Evolutionary conservation across 2,113 vertebrate species (phyloP), one percentile per base, ranked within the genome.

Genomic region (Amia ocellicauda): DNA sequence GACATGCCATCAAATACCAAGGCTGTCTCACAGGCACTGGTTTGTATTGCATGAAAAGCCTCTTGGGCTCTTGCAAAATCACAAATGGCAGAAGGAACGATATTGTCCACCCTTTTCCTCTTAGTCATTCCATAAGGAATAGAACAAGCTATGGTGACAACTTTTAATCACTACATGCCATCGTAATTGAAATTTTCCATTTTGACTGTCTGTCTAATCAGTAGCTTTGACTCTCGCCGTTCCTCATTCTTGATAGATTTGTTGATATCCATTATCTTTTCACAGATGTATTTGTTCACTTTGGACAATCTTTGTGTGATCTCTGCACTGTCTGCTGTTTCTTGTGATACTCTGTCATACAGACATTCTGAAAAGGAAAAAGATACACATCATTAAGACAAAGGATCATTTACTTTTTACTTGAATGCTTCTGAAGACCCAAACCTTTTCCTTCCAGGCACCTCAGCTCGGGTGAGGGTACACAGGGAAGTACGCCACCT

Each of bases 201-300:
- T 78, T 91, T 91, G 73, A 91, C 87, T 22, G 89, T 89, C 79
- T 91, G 89, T 79, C 86, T 84, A 76, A 91, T 89, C 61, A 91
- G 87, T 67, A 91, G 86, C 86, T 98, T 98, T 81, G 96, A 96
- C 85, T 99, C 96, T 78, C 95, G 92, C 68, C 94, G 89, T 87
- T 98, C 95, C 91, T 99, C 95, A 55, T 99, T 98, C 93, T 99
- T 99, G 91, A 95, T 98, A 69, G 96, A 99, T 85, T 99, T 99
- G 92, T 99, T 99, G 91, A 99, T 99, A 89, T 99, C 96, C 96
- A 99, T 99, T 75, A 99, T 99, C 88, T 99, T 99, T 89, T 99
- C 96, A 88, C 96, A 99, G 90, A 99, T 99, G 91, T 99, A 99
- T 85, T 99, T 99, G 95, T 98, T 99, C 90, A 99, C 96, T 93